These are phyloP conservation scores for Ochropacha duplaris DNA, from an alignment of 2,888 invertebrate species.

Conservation along the genomic window DNA sequence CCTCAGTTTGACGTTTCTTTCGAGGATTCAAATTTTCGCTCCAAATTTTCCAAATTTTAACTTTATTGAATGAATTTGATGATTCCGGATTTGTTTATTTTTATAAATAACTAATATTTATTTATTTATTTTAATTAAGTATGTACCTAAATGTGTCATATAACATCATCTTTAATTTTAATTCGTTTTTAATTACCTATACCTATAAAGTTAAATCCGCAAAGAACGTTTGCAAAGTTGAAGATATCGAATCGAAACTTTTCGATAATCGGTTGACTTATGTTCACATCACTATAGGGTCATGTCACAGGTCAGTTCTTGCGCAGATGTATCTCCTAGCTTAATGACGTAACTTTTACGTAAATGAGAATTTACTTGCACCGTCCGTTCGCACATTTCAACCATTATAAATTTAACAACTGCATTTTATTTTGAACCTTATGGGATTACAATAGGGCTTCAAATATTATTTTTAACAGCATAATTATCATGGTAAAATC, in stretches of 20 bases:
- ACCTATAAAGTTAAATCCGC: not conserved
- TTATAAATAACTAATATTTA: too few species aligned
- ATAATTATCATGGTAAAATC: not conserved
- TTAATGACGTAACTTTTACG: constrained; percentile 65
- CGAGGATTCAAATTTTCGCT: too few species aligned
- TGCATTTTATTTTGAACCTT: not conserved
- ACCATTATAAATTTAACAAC: not conserved
- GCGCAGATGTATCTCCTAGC: constrained; percentile 52
- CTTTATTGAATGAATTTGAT: too few species aligned
- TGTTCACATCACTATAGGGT: constrained; percentile 53
- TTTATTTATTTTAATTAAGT: too few species aligned
- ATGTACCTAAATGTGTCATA: too few species aligned
- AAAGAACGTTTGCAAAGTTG: not conserved
- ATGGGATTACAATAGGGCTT: not conserved
- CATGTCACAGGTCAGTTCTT: constrained; percentile 70
- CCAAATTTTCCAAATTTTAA: too few species aligned
- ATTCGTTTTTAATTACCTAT: too few species aligned
- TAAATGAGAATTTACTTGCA: constrained; percentile 34
- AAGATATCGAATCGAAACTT: not conserved
- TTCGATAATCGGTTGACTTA: constrained; percentile 9
- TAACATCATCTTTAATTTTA: too few species aligned
- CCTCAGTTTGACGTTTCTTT: too few species aligned
- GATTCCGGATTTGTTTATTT: too few species aligned
- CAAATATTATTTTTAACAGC: not conserved
- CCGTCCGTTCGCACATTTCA: not conserved